Percentiles rank a stretch among this genome's conserved stretches.
These are phyloP conservation scores for Sebastes baramenuke DNA, from an alignment of 2,797 vertebrate genomes.

Conservation along the genomic window DNA sequence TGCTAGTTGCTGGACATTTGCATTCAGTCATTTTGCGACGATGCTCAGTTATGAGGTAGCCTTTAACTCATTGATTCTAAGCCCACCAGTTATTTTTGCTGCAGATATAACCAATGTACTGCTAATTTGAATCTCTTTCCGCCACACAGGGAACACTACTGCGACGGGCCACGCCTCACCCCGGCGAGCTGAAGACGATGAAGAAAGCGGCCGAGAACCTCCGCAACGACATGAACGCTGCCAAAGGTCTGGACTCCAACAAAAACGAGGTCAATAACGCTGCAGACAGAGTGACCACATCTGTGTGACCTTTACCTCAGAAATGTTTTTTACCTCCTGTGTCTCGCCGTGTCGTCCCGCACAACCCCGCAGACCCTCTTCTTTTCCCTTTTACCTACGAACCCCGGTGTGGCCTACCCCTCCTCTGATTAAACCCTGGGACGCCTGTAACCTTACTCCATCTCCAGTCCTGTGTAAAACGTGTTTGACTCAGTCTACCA, in stretches of 20 bases:
- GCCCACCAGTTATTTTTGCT: background rate
- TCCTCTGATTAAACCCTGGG: slow-evolving; percentile 78
- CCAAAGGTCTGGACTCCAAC: slow-evolving; percentile 99
- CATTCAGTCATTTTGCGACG: background rate
- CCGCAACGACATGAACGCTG: slow-evolving; percentile 95
- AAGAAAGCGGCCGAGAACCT: slow-evolving; percentile 96
- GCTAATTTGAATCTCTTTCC: slow-evolving; percentile 2
- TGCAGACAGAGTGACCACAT: slow-evolving; percentile 95
- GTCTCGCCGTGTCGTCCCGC: slow-evolving; percentile 82
- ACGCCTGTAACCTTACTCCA: slow-evolving; percentile 76
- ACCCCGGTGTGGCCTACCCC: slow-evolving; percentile 83
- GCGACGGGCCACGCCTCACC: slow-evolving; percentile 95
- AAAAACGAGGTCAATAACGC: slow-evolving; percentile 99
- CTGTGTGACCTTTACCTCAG: slow-evolving; percentile 90
- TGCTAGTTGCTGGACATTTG: background rate
- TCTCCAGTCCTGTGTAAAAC: slow-evolving; percentile 65
- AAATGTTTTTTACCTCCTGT: slow-evolving; percentile 85
- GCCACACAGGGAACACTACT: slow-evolving; percentile 90
- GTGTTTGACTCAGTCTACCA: slow-evolving; percentile 69
- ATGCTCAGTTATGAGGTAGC: background rate
- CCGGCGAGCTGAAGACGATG: slow-evolving; percentile 95
- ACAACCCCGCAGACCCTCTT: slow-evolving; percentile 59
- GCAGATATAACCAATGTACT: background rate
- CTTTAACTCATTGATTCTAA: background rate
- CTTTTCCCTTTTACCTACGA: slow-evolving; percentile 52